Percentiles rank a stretch among this genome's conserved stretches.
Conservation (phyloP, 1,140 invertebrate species). For the Oscheius sp. region DNA sequence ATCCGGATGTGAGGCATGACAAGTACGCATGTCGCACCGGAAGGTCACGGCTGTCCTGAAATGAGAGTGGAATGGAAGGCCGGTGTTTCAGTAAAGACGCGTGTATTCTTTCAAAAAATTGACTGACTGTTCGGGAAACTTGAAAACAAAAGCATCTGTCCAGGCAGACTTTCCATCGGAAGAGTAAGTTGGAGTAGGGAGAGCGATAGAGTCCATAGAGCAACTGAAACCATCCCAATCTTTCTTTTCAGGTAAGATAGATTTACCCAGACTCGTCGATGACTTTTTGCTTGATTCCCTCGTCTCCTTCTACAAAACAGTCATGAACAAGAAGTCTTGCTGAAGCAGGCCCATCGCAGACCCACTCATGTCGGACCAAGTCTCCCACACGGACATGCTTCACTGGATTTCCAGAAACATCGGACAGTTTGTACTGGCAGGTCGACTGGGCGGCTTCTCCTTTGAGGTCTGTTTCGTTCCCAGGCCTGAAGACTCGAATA, state of each 20-base stretch:
- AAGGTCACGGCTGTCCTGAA: neutral
- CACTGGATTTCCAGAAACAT: neutral
- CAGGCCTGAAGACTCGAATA: neutral
- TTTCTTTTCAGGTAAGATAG: too few species aligned
- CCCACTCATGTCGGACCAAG: slow-evolving; percentile 35
- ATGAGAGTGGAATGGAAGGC: neutral
- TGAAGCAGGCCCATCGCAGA: slow-evolving; percentile 13
- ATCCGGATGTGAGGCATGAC: neutral
- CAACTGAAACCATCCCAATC: too few species aligned
- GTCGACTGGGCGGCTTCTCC: slow-evolving; percentile 6
- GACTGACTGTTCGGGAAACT: slow-evolving; percentile 23
- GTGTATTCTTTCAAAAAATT: too few species aligned
- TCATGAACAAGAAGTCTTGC: slow-evolving; percentile 42
- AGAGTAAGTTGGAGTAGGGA: slow-evolving; percentile 40
- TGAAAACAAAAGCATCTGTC: slow-evolving; percentile 28
- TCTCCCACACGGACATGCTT: slow-evolving; percentile 42
- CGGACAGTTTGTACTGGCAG: slow-evolving; percentile 36
- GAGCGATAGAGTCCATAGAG: slow-evolving; percentile 30
- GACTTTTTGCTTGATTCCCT: slow-evolving; percentile 36
- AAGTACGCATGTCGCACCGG: neutral
- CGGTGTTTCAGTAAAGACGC: too few species aligned
- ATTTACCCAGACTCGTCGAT: slow-evolving; percentile 39
- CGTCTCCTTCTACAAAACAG: slow-evolving; percentile 44
- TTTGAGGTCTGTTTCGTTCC: neutral
- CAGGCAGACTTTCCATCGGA: slow-evolving; percentile 13